Percentiles rank a stretch among this genome's conserved stretches.
Conservation (phyloP, 2,888 invertebrate genomes). For the Ormia ochracea region DNA sequence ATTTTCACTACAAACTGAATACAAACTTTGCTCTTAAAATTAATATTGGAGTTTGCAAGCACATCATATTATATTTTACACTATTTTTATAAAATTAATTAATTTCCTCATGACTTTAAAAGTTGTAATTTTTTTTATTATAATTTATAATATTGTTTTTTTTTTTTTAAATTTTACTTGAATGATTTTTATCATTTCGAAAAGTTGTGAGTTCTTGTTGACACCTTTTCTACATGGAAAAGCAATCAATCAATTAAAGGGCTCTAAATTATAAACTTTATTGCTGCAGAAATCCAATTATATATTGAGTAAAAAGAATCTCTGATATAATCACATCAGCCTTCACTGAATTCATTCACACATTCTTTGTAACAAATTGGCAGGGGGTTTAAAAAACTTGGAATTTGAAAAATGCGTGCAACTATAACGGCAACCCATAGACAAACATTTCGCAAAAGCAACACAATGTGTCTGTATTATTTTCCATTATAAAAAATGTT, state of each 20-base stretch:
- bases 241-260: conserved; percentile 48
- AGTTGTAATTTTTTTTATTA: too few relatives aligned
- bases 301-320: conserved; percentile 16
- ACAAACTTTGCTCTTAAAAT: too few relatives aligned
- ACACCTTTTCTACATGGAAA: conserved; percentile 22
- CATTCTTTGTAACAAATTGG: conserved; percentile 12
- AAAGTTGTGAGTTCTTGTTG: not conserved
- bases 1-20: too few relatives aligned
- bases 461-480: conserved; percentile 45
- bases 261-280: conserved; percentile 5
- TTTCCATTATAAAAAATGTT: conserved; percentile 8
- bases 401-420: not conserved
- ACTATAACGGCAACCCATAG: not conserved
- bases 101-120: too few relatives aligned
- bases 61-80: too few relatives aligned
- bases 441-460: not conserved
- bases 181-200: conserved; percentile 2
- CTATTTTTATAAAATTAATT: too few relatives aligned
- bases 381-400: not conserved
- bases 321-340: not conserved
- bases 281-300: not conserved
- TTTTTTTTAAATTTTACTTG: not conserved
- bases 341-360: conserved; percentile 21
- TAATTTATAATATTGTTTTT: not conserved
- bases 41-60: too few relatives aligned